phyloP scores from a whole-genome alignment of 1,140 invertebrate species.

The Arctopsyche grandis region DNA sequence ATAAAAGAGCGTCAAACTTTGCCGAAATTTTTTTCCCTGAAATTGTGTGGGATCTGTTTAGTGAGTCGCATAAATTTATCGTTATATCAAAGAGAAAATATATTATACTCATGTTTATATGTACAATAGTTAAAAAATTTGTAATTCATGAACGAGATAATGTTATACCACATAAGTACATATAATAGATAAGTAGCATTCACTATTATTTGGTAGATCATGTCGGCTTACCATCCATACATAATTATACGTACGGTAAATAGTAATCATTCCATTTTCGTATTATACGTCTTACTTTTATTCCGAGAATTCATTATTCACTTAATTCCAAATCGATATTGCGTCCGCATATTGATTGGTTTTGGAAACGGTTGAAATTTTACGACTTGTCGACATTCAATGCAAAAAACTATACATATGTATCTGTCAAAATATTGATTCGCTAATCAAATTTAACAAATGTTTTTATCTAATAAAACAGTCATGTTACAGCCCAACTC shows the following conservation, averaged over 20 bases:
- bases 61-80: not conserved
- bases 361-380: no score
- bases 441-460: no score
- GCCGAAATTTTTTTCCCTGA: not conserved
- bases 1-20: not conserved
- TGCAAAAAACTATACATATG: no score
- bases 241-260: not conserved
- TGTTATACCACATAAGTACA: not conserved
- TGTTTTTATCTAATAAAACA: no score
- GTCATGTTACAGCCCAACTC: no score
- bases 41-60: no score
- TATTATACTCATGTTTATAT: not conserved
- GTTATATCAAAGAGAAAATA: not conserved
- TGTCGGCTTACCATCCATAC: not conserved
- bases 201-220: slow-evolving; percentile 1
- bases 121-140: not conserved
- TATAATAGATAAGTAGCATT: not conserved
- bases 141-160: not conserved
- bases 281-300: not conserved
- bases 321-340: no score
- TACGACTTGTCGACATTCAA: no score
- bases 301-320: not conserved
- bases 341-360: no score
- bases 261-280: not conserved
- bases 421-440: no score